These are phyloP conservation scores for Trichogramma evanescens DNA, from an alignment of 2,888 invertebrate species.

Conservation along the genomic window DNA sequence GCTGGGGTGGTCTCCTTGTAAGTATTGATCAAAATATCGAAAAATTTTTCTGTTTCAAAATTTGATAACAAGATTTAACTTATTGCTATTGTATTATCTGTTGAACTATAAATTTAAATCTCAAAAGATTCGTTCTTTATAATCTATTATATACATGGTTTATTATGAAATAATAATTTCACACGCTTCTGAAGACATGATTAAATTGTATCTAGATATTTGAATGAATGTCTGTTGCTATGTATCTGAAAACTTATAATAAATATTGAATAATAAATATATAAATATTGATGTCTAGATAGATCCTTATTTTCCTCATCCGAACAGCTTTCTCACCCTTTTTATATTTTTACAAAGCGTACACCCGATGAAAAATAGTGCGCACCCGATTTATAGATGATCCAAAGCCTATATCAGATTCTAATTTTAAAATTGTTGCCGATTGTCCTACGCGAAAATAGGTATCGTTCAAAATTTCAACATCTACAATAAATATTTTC, in stretches of 20 bases:
- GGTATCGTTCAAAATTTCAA: too few relatives aligned
- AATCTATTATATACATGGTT: background rate
- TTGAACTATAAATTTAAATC: slow-evolving; percentile 18
- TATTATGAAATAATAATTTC: background rate
- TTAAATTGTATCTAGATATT: slow-evolving; percentile 13
- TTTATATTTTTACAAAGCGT: too few relatives aligned
- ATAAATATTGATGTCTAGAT: background rate
- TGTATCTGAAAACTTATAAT: slow-evolving; percentile 43
- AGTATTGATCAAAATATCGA: slow-evolving; percentile 13
- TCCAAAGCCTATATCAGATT: too few relatives aligned
- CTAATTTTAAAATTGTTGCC: too few relatives aligned
- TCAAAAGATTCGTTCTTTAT: slow-evolving; percentile 20
- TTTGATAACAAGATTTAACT: slow-evolving; percentile 8
- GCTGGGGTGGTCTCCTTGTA: too few relatives aligned
- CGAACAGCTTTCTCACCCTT: too few relatives aligned
- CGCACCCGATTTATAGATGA: too few relatives aligned
- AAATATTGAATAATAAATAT: slow-evolving; percentile 30
- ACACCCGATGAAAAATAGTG: too few relatives aligned
- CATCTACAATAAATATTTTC: too few relatives aligned
- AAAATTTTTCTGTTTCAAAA: slow-evolving; percentile 12
- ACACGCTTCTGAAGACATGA: slow-evolving; percentile 19
- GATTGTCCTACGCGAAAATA: too few relatives aligned
- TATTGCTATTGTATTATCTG: slow-evolving; percentile 17
- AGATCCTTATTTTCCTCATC: too few relatives aligned
- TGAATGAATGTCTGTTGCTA: slow-evolving; percentile 38